These are phyloP conservation scores for Yponomeuta sedellus DNA, from an alignment of 2,888 invertebrate species.

Conservation along the genomic window DNA sequence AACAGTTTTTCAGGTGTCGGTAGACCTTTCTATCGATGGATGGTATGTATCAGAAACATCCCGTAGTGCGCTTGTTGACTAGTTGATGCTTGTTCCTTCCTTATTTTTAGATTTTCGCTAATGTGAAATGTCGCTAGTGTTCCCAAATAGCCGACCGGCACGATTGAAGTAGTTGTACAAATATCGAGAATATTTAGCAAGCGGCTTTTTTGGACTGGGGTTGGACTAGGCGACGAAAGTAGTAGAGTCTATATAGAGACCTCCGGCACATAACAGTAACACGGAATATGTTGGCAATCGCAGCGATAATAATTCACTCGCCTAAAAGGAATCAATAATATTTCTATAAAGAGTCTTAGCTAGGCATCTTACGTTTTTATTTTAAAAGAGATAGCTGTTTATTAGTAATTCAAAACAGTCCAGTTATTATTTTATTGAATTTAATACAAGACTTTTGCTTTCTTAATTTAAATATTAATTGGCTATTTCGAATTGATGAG, in stretches of 20 bases:
- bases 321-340: neutral
- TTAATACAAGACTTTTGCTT: neutral
- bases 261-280: neutral
- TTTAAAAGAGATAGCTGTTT: neutral
- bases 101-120: neutral
- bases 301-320: neutral
- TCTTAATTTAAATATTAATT: neutral
- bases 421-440: neutral
- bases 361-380: neutral
- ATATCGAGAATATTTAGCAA: conserved; percentile 1
- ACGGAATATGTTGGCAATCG: neutral
- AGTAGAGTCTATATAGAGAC: neutral
- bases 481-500: neutral
- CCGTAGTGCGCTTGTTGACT: no score
- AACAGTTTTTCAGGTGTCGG: no score
- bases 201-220: neutral
- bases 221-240: conserved; percentile 2
- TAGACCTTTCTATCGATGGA: no score
- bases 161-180: neutral
- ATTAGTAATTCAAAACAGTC: neutral
- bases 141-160: neutral
- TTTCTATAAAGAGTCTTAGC: neutral
- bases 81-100: no score
- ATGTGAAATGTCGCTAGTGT: neutral
- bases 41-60: no score